Conservation (phyloP, 2,797 vertebrate species). For the Trachops cirrhosus region DNA sequence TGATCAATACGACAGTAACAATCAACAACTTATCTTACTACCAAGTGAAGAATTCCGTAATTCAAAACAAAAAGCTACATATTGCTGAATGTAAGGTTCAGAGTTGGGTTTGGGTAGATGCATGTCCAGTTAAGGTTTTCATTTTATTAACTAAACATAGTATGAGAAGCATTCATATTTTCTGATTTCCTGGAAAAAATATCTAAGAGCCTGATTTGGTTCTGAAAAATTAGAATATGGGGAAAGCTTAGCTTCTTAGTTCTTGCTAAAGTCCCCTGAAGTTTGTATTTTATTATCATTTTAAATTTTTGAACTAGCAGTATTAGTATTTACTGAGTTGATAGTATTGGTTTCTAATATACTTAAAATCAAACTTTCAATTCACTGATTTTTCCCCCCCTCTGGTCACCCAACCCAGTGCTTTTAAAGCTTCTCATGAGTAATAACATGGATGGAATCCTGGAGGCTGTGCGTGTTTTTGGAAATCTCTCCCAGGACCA, state of each 20-base stretch:
- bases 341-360: not conserved
- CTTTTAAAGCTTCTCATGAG: slow-evolving; percentile 91
- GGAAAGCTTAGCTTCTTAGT: not conserved
- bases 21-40: slow-evolving; percentile 98
- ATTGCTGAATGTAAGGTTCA: slow-evolving; percentile 89
- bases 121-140: not conserved
- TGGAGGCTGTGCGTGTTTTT: slow-evolving; percentile 93
- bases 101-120: not conserved
- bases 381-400: slow-evolving; percentile 44
- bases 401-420: slow-evolving; percentile 82
- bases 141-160: not conserved
- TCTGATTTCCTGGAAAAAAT: not conserved
- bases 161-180: not conserved
- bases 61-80: slow-evolving; percentile 83
- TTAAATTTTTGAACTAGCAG: not conserved
- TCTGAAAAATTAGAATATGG: not conserved
- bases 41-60: slow-evolving; percentile 84
- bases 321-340: not conserved
- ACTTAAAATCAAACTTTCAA: slow-evolving; percentile 23
- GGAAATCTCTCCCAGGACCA: slow-evolving; percentile 93
- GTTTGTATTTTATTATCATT: not conserved
- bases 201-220: not conserved
- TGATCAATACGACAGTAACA: slow-evolving; percentile 89
- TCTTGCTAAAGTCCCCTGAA: not conserved
- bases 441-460: slow-evolving; percentile 89